phyloP scores from a whole-genome alignment of 2,888 invertebrate species.

The Harmothoe impar region DNA sequence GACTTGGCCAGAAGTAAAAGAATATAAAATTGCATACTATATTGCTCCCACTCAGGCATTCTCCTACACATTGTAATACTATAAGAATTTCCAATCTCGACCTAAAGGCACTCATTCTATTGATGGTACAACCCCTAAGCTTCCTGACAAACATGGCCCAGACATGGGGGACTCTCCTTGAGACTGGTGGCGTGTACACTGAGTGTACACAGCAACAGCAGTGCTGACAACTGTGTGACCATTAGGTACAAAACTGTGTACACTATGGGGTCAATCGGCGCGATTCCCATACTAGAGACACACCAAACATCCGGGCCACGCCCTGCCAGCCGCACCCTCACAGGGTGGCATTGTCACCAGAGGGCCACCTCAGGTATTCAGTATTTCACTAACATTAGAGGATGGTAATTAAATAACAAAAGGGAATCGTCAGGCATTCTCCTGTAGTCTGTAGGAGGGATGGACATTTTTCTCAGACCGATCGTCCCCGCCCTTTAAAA shows the following conservation, averaged over 20 bases:
- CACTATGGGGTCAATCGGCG: not conserved
- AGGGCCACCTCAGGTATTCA: not conserved
- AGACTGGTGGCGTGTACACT: not conserved
- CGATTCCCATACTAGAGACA: not conserved
- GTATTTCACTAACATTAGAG: not conserved
- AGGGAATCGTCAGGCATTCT: no score
- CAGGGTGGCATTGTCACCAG: not conserved
- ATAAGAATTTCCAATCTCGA: not conserved
- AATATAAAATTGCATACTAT: no score
- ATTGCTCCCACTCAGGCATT: no score
- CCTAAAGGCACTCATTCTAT: not conserved
- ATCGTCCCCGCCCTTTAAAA: no score
- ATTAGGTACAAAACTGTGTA: not conserved
- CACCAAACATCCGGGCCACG: conserved; percentile 7
- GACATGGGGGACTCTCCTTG: not conserved
- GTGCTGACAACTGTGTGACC: not conserved
- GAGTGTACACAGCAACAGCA: conserved; percentile 11
- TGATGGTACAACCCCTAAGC: not conserved
- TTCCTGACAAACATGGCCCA: not conserved
- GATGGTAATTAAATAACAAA: not conserved
- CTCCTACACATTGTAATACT: no score
- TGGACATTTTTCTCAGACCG: no score
- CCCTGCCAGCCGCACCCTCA: not conserved
- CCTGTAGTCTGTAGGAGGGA: no score
- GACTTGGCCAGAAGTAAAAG: no score